A percentile compares a stretch with the other conserved stretches of the same genome.
phyloP scores from a whole-genome alignment of 2,113 vertebrate species.

The Bubalus kerabau region DNA sequence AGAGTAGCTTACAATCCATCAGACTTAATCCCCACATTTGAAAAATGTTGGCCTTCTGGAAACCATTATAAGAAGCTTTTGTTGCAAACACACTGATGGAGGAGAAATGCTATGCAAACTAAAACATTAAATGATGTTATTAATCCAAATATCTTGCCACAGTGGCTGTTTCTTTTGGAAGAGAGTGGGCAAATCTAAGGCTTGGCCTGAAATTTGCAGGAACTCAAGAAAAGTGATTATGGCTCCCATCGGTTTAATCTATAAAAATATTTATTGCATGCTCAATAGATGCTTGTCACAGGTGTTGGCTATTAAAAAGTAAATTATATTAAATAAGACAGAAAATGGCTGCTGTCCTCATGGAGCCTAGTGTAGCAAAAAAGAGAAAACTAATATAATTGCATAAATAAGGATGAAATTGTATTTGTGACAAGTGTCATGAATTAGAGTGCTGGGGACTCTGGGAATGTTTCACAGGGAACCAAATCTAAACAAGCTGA shows the following conservation, averaged over 20 bases:
- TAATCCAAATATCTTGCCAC: conserved; percentile 50
- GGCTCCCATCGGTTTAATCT: conserved; percentile 50
- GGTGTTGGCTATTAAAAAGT: not conserved
- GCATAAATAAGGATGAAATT: not conserved
- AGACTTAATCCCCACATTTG: conserved; percentile 50
- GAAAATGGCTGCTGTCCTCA: conserved; percentile 8
- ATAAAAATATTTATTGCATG: conserved; percentile 43
- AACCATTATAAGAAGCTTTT: conserved; percentile 32
- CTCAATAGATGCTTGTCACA: conserved; percentile 23
- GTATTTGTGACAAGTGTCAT: not conserved
- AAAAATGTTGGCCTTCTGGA: conserved; percentile 44
- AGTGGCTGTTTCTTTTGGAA: conserved; percentile 62
- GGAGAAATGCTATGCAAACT: conserved; percentile 39
- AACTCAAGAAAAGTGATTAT: conserved; percentile 61
- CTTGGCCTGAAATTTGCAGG: conserved; percentile 54
- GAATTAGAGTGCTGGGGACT: not conserved
- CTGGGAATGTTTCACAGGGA: not conserved
- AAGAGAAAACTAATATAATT: not conserved
- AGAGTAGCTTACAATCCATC: conserved; percentile 34
- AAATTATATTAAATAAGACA: conserved; percentile 35
- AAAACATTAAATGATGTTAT: conserved; percentile 43
- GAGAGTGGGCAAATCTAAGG: conserved; percentile 31
- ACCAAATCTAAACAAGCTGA: not conserved
- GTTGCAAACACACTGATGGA: not conserved
- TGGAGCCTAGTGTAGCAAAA: not conserved